Evolutionary conservation across 2,797 vertebrate species (phyloP).

Genomic region (Malacoraja senta): DNA sequence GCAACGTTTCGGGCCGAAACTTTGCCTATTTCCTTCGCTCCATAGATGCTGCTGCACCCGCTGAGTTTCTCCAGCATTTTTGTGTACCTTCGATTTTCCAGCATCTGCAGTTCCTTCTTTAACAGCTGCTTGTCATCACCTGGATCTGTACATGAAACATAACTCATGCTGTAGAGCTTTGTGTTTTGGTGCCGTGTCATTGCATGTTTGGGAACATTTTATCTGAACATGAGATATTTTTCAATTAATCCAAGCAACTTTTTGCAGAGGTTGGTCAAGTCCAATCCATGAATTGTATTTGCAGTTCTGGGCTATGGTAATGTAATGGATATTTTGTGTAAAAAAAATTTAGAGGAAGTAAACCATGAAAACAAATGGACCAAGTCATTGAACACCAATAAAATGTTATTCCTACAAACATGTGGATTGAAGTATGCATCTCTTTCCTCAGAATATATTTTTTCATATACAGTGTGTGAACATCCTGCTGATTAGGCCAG

Average conservation of each 20-base stretch:
- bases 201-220: background rate
- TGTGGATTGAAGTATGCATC: no score
- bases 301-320: background rate
- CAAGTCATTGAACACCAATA: conserved; percentile 17
- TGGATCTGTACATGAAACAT: background rate
- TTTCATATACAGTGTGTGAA: no score
- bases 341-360: background rate
- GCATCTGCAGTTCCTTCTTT: no score
- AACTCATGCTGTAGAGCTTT: background rate
- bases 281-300: background rate
- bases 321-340: background rate
- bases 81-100: no score
- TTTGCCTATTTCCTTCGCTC: no score
- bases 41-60: no score
- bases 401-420: background rate
- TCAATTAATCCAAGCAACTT: background rate
- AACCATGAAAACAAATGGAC: background rate
- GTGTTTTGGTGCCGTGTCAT: background rate
- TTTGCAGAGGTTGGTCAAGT: background rate
- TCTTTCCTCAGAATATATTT: no score
- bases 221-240: background rate
- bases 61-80: no score
- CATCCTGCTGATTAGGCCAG: no score
- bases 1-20: no score
- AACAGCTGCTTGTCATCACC: background rate